Base-by-base conservation (phyloP, 2,113 vertebrate species). In the Dendrocopos noguchii region DNA sequence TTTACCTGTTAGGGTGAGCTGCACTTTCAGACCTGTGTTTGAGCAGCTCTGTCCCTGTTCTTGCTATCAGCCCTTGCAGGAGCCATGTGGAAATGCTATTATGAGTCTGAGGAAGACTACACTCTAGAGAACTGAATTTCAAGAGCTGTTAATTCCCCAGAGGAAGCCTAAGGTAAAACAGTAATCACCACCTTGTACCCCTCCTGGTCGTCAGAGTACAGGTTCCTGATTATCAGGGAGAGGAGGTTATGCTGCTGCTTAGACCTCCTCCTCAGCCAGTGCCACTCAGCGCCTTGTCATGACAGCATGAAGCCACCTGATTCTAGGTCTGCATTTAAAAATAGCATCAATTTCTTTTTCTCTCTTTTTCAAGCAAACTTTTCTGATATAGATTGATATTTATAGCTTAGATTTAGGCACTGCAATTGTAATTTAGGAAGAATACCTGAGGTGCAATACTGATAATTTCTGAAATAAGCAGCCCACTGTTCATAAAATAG, bases 251-350 rank as follows among this genome's bases (percentile, higher is more conserved):
- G 33, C 92, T 82, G 84, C 89, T 88, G 74, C 70, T 85, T 42
- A 65, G 39, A 82, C 84, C 67, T 95, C 79, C 53, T 83, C 94
- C 87, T 80, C 92, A 95, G 90, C 65, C 22, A 9, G 80, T 75
- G 88, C 85, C 85, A 93, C 94, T 93, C 88, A 94, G 57, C 68
- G 83, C 72, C 87, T 95, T 93, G 77, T 82, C 68, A 21, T 74
- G 93, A 85, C 88, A 95, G 87, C 87, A n/a, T 56, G 82, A 85
- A 83, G 68, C 92, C 63, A 79, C 44, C 91, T 83, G 65, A 92
- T 94, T 96, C 65, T 72, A 80, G 36, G 76, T 53, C 65, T 91
- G 87, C 68, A 84, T 90, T 91, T 96, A 91, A 94, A 96, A 96
- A 94, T 91, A 95, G 80, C 87, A 92, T 78, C 47, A 47, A 77